A percentile compares a stretch with the other conserved stretches of the same genome.
Evolutionary conservation across 2,797 vertebrate genomes (phyloP).

Genomic region (Manis crassicaudata): DNA sequence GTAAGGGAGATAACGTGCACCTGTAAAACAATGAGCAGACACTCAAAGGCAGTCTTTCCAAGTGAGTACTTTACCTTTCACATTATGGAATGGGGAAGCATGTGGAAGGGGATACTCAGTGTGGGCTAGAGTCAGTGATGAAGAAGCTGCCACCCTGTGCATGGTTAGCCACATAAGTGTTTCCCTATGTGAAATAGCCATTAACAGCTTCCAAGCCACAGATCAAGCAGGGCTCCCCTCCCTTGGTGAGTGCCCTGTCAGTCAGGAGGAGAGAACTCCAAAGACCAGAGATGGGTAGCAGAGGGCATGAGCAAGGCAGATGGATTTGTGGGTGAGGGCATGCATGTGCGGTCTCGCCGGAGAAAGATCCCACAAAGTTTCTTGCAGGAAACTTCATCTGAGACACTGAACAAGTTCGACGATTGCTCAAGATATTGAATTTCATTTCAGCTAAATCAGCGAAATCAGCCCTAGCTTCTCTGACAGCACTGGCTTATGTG

Average conservation of each 20-base stretch:
- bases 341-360: slow-evolving; percentile 32
- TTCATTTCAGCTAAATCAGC: slow-evolving; percentile 80
- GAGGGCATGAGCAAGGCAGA: background rate
- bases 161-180: background rate
- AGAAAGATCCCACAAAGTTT: background rate
- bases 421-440: slow-evolving; percentile 78
- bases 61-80: background rate
- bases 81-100: background rate
- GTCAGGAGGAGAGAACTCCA: background rate
- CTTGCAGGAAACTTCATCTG: slow-evolving; percentile 80
- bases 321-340: background rate
- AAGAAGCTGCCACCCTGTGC: background rate
- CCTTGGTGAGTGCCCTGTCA: background rate
- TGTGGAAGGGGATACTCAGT: background rate
- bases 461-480: slow-evolving; percentile 76
- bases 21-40: background rate
- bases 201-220: background rate
- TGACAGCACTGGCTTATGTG: slow-evolving; percentile 65
- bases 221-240: background rate
- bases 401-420: slow-evolving; percentile 77
- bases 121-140: background rate
- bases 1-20: background rate
- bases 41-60: background rate
- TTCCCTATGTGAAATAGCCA: background rate
- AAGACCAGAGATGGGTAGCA: background rate